A percentile compares a stretch with the other conserved stretches of the same genome.
Conservation (phyloP, 2,888 invertebrate species). For the Mechanitis messenoides region DNA sequence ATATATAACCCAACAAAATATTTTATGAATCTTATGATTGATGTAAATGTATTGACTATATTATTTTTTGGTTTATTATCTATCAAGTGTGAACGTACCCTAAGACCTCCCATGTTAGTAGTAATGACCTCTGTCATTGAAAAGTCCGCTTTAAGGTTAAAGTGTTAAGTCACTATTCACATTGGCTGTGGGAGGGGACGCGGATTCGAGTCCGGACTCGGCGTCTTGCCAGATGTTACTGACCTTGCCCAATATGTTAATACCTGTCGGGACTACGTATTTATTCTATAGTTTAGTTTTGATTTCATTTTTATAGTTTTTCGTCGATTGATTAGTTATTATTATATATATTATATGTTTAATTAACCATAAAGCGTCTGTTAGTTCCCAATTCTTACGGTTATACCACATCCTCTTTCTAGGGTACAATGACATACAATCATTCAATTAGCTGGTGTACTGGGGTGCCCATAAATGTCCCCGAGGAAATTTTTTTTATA, state of each 20-base stretch:
- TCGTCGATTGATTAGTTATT: no score
- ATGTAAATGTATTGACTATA: no score
- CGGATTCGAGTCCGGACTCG: constrained; percentile 30
- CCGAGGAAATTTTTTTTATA: neutral
- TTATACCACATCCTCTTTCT: constrained; percentile 51
- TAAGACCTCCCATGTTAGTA: constrained; percentile 16
- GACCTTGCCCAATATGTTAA: constrained; percentile 38
- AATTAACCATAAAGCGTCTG: neutral
- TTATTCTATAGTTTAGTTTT: no score
- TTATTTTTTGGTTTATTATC: neutral
- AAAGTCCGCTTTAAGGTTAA: constrained; percentile 30
- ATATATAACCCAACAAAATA: no score
- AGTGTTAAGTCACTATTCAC: constrained; percentile 28
- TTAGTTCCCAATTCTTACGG: constrained; percentile 33
- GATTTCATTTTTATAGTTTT: no score
- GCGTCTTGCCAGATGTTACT: constrained; percentile 37
- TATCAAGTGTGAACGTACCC: constrained; percentile 11
- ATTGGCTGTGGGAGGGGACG: constrained; percentile 23
- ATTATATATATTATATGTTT: neutral
- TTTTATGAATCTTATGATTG: no score
- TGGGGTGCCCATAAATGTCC: constrained; percentile 33
- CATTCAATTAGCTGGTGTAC: constrained; percentile 50
- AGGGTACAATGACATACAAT: constrained; percentile 55
- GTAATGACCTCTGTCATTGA: constrained; percentile 22
- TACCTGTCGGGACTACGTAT: constrained; percentile 9